These are phyloP conservation scores for Catostylus mosaicus DNA, from an alignment of 30 jellyfish, hydroid and myxozoan species.

Conservation along the genomic window DNA sequence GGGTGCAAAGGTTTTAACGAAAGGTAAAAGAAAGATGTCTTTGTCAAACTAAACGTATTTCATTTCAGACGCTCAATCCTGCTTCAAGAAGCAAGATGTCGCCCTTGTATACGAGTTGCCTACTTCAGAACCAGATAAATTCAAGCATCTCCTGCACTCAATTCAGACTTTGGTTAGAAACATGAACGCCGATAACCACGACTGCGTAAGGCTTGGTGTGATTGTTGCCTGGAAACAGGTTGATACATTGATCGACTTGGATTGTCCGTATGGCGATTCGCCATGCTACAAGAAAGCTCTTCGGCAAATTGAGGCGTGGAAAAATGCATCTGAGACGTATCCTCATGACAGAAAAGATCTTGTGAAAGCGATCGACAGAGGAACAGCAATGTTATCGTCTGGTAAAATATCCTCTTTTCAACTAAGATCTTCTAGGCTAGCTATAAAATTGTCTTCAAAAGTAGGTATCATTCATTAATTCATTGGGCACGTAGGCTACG, in stretches of 20 bases:
- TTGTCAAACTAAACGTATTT: too few relatives aligned
- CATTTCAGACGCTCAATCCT: constrained; percentile 4
- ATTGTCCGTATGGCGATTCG: constrained; percentile 14
- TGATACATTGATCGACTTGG: neutral
- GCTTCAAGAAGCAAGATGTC: constrained; percentile 21
- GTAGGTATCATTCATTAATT: too few relatives aligned
- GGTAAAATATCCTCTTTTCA: constrained; percentile 3
- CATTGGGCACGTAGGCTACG: too few relatives aligned
- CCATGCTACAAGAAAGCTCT: constrained; percentile 9
- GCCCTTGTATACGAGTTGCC: constrained; percentile 7
- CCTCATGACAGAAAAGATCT: neutral
- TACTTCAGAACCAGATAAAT: neutral
- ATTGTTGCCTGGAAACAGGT: constrained; percentile 24
- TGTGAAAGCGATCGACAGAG: neutral
- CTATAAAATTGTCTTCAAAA: too few relatives aligned
- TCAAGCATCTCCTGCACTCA: neutral
- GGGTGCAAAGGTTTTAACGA: too few relatives aligned
- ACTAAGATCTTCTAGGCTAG: too few relatives aligned
- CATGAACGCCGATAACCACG: constrained; percentile 1
- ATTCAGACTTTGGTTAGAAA: neutral
- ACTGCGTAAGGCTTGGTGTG: constrained; percentile 17
- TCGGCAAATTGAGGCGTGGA: neutral
- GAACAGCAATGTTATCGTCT: neutral
- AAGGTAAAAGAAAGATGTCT: too few relatives aligned
- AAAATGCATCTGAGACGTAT: neutral